Evolutionary conservation across 2,797 vertebrate genomes (phyloP).

Genomic region (Diglossa cyanea): DNA sequence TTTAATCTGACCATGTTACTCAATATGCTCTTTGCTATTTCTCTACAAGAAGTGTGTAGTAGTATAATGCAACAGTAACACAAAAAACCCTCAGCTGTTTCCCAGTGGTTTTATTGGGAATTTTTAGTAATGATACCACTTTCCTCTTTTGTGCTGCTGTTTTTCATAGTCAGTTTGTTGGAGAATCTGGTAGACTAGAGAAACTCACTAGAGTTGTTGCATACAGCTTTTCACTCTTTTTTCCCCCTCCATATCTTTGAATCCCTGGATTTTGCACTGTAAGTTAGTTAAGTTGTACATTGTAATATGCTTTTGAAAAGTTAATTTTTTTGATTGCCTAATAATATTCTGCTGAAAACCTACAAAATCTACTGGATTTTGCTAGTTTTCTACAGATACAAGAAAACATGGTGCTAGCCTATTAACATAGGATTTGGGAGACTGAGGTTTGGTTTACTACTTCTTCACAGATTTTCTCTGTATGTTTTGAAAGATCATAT

Average conservation of each 20-base stretch:
- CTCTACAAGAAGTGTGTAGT: not conserved
- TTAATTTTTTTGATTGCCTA: not conserved
- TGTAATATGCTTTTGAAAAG: not conserved
- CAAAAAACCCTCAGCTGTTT: not conserved
- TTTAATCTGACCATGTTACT: not conserved
- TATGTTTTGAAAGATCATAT: not conserved
- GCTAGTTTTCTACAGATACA: not conserved
- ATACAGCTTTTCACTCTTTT: not conserved
- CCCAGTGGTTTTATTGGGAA: not conserved
- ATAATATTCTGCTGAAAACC: not conserved
- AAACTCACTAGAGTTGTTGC: not conserved
- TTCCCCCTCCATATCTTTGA: not conserved
- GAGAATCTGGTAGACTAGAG: not conserved
- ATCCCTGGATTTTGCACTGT: not conserved
- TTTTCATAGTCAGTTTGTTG: not conserved
- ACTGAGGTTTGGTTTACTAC: not conserved
- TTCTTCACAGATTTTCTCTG: not conserved
- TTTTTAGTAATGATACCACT: not conserved
- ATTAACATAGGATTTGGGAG: not conserved
- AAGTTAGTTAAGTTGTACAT: not conserved
- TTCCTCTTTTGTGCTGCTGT: not conserved
- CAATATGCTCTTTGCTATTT: not conserved
- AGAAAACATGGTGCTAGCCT: not conserved
- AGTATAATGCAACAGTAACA: not conserved
- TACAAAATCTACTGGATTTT: not conserved